phyloP scores from a whole-genome alignment of 2,113 vertebrate species.

The Mormyrus iriodes region DNA sequence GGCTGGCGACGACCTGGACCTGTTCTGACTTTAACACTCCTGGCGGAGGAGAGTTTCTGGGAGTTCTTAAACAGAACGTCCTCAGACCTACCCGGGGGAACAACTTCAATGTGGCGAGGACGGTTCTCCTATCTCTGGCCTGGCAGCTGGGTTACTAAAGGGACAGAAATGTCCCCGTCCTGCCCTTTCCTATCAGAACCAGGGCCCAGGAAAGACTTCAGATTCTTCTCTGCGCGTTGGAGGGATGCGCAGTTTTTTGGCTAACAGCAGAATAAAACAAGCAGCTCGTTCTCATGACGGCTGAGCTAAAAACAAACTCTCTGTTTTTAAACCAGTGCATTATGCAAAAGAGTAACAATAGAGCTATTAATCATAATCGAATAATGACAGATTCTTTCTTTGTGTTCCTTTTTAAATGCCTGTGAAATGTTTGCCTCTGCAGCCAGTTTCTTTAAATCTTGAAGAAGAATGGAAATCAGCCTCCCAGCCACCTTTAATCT shows the following conservation, averaged over 20 bases:
- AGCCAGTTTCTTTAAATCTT: not conserved
- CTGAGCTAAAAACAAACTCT: not conserved
- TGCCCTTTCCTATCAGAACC: not conserved
- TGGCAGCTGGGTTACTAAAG: not conserved
- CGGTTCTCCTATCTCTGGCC: not conserved
- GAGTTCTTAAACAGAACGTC: not conserved
- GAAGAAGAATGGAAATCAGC: not conserved
- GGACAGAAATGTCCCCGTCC: not conserved
- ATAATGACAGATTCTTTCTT: not conserved
- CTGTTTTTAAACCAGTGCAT: not conserved
- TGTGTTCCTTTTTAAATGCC: not conserved
- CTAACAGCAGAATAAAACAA: not conserved
- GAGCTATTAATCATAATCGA: not conserved
- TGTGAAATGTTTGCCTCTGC: not conserved
- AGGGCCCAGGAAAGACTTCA: not conserved
- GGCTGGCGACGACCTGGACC: slow-evolving; percentile 51
- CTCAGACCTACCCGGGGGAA: not conserved
- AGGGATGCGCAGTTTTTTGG: not conserved
- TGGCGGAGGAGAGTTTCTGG: not conserved
- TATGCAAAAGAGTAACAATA: not conserved
- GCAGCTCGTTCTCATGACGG: not conserved
- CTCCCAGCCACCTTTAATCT: not conserved
- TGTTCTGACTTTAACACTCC: slow-evolving; percentile 58
- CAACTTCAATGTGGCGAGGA: not conserved
- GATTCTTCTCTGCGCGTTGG: no score